These are phyloP conservation scores for Drosophila bipectinata DNA, from an alignment of 1,140 invertebrate genomes.

Conservation along the genomic window DNA sequence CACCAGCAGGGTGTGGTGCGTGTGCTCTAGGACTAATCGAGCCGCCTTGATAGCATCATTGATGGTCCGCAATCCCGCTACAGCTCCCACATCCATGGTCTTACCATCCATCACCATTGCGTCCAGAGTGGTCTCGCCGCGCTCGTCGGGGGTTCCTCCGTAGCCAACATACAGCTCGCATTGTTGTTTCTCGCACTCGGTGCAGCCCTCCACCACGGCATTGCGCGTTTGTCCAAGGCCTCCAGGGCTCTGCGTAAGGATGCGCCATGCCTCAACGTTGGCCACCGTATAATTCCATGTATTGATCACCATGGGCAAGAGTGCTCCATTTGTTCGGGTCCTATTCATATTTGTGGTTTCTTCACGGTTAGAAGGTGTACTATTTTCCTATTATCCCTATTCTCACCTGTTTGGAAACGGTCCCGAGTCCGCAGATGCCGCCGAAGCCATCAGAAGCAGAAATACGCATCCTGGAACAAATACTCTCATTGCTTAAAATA, in stretches of 20 bases:
- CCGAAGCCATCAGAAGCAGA: neutral
- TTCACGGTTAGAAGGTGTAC: neutral
- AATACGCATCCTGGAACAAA: conserved; percentile 6
- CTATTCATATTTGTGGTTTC: neutral
- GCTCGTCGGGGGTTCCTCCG: conserved; percentile 98
- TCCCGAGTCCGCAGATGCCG: neutral
- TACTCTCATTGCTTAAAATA: neutral
- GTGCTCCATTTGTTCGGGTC: neutral
- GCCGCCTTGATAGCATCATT: conserved; percentile 97
- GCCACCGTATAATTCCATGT: conserved; percentile 76
- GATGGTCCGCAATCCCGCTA: conserved; percentile 93
- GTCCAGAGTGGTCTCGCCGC: conserved; percentile 98
- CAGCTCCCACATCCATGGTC: conserved; percentile 92
- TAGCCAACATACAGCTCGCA: conserved; percentile 97
- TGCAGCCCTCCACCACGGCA: conserved; percentile 93
- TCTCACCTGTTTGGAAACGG: conserved; percentile 7
- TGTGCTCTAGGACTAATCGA: conserved; percentile 94
- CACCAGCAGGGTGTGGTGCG: conserved; percentile 95
- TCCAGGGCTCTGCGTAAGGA: conserved; percentile 53
- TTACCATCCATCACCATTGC: conserved; percentile 99
- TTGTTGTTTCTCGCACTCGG: conserved; percentile 93
- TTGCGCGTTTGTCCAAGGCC: conserved; percentile 85
- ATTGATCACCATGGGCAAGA: conserved; percentile 77
- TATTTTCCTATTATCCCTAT: neutral
- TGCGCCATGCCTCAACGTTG: conserved; percentile 70